Conservation (phyloP, 2,113 vertebrate genomes). For the Euleptes europaea region DNA sequence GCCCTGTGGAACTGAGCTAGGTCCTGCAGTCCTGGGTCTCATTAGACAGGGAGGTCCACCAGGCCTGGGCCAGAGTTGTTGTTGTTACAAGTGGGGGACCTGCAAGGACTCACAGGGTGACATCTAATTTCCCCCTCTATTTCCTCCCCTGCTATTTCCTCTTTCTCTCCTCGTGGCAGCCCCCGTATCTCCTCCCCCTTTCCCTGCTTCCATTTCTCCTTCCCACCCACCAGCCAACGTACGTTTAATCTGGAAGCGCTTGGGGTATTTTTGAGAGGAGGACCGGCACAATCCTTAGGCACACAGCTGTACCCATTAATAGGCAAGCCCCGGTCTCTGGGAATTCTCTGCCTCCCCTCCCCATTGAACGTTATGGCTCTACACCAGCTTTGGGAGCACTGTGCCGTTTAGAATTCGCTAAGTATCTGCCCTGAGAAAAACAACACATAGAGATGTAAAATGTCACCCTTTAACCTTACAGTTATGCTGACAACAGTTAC, state of each 20-base stretch:
- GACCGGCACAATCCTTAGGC: not conserved
- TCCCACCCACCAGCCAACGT: no score
- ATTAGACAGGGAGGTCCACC: no score
- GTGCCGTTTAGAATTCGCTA: not conserved
- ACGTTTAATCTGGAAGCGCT: not conserved
- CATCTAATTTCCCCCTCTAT: no score
- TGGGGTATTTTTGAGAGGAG: not conserved
- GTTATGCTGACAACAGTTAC: not conserved
- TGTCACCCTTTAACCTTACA: not conserved
- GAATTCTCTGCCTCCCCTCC: not conserved
- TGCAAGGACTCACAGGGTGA: no score
- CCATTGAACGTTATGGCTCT: not conserved
- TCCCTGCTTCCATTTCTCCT: no score
- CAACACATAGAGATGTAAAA: not conserved
- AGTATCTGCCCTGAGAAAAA: not conserved
- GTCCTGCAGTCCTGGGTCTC: no score
- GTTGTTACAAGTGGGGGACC: no score
- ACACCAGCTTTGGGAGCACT: not conserved
- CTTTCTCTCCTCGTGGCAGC: no score
- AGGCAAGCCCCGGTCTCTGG: not conserved
- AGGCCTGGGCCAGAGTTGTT: no score
- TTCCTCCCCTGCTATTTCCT: no score
- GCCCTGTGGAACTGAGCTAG: no score
- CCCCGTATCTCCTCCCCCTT: no score
- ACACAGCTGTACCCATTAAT: not conserved